Evolutionary conservation across 2,888 invertebrate species (phyloP), one percentile per base, ranked within the genome.

Genomic region (Hyalella azteca): DNA sequence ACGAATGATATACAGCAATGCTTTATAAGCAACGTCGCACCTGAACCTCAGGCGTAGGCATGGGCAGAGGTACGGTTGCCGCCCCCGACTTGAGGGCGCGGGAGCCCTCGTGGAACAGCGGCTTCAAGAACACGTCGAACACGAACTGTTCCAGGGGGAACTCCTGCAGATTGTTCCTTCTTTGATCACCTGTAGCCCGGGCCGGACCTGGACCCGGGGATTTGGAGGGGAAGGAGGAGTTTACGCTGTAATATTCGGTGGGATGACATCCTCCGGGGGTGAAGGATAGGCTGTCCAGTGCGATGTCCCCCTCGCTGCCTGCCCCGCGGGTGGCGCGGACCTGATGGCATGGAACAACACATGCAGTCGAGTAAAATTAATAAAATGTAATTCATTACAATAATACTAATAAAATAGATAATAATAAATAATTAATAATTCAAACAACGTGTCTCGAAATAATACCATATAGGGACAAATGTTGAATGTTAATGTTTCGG

Each of bases 241-340:
- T n/a, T 9, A 9, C 60, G 40, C 22, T 22, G 9, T 49, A 19
- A 19, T 11, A 9, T 48, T 22, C 22, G 36, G 19, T 22, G 15
- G n/a, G 22, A n/a, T 78, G 22, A 39, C 82, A 83, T 19, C 78
- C 19, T 0, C 82, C 82, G 2, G 78, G 39, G 39, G 75, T 22
- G 73, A 83, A n/a, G 19, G 60, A 40, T 4, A 83, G 45, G 77
- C 81, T 79, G 59, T 83, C 82, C 2, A 83, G 78, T 15, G 82
- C 81, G 29, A 83, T 83, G 78, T 83, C 82, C 1, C 75, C 82
- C 77, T 83, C 82, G 4, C 78, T 50, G 9, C 82, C 82, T 9
- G 73, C 36, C 3, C 82, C 82, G 36, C 81, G 77, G 0, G 49
- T 60, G 9, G 82, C 81, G 40, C 82, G n/a, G 9, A 66, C 66